Percentiles rank a stretch among this genome's conserved stretches.
phyloP scores from a whole-genome alignment of 1,140 invertebrate species.

The Calephelis nemesis region DNA sequence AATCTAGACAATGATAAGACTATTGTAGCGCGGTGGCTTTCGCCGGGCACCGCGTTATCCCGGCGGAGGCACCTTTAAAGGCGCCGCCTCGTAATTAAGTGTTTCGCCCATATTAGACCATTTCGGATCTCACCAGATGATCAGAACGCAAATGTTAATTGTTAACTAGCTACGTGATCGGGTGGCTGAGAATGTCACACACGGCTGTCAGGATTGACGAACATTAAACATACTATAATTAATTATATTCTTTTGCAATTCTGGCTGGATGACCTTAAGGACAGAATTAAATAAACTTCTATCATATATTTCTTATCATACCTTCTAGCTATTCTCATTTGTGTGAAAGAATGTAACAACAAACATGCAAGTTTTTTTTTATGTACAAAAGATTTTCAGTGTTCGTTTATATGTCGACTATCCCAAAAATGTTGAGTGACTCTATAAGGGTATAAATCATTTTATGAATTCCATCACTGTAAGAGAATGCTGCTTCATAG shows the following conservation, averaged over 20 bases:
- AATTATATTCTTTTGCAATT: no score
- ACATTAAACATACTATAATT: neutral
- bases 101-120: slow-evolving; percentile 42
- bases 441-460: no score
- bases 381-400: no score
- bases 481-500: no score
- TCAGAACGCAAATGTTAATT: slow-evolving; percentile 44
- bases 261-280: no score
- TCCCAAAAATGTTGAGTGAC: no score
- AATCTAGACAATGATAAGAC: neutral
- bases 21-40: slow-evolving; percentile 7
- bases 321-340: neutral
- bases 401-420: no score
- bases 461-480: no score
- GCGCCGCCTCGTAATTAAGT: slow-evolving; percentile 48
- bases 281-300: no score
- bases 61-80: slow-evolving; percentile 28
- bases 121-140: slow-evolving; percentile 33
- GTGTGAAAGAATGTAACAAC: neutral
- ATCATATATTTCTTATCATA: no score
- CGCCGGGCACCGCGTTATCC: slow-evolving; percentile 20
- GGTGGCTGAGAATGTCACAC: slow-evolving; percentile 20
- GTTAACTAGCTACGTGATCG: slow-evolving; percentile 40
- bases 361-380: no score
- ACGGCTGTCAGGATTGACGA: slow-evolving; percentile 8